Base-by-base conservation (phyloP, 2,888 invertebrate genomes). In the Napeogenes sylphis region DNA sequence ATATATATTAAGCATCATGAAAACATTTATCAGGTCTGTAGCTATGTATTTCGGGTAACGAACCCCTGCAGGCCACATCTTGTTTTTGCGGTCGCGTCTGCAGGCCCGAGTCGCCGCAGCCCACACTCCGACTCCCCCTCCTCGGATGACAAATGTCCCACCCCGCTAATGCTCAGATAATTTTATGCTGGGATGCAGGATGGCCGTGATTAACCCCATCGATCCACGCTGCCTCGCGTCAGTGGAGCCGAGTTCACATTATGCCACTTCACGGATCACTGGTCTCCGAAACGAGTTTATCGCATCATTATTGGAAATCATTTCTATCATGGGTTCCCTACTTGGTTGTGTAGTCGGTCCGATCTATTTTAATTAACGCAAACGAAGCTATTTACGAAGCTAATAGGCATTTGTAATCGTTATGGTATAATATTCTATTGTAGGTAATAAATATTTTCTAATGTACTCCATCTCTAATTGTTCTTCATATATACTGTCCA, bases 1-100 rank as follows among this genome's bases (percentile, higher is more conserved):
- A 47, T 47, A 35, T 58, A 59, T 8, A 55, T 61, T 61, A 35
- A 21, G 21, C 1, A 66, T 61, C 4, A 6, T 38, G 8, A 38
- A 38, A 2, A 10, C 3, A 42, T 10, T 42, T 42, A 42, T 42
- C 42, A 10, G 42, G 6, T 0, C 6, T 78, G 78, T 62, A 80
- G 82, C 80, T 79, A 70, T 51, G 30, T 51, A 42, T 42, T 42
- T 65, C 61, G 68, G 67, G 74, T 75, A 78, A 78, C 81, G 85
- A 85, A 84, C 85, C 86, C 85, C 81, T 81, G 81, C 30, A 21
- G 21, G 30, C 81, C 79, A 83, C 82, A 82, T 82, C 86, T 84
- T 87, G 90, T 90, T 90, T 90, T 89, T 89, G 89, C 83, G 87
- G 84, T 80, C 87, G 84, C 88, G 89, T 87, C 90, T 90, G 89